Evolutionary conservation across 2,113 vertebrate species (phyloP).

Genomic region (Opisthocomus hoazin): DNA sequence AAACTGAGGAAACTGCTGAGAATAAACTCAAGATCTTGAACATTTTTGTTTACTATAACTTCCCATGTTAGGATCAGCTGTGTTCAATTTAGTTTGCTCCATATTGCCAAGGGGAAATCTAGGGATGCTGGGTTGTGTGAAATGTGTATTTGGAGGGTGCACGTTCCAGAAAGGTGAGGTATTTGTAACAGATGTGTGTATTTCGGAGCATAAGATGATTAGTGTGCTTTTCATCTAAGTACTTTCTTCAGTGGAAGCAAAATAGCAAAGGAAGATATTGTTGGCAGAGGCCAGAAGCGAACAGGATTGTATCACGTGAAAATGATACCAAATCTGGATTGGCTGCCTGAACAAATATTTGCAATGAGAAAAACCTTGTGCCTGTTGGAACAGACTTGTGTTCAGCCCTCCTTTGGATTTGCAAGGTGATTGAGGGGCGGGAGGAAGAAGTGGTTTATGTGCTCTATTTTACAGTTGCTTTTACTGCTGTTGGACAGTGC

Average conservation of each 20-base stretch:
- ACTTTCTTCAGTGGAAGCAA: not conserved
- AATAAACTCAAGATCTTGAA: not conserved
- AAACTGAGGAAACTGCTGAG: not conserved
- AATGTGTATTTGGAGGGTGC: not conserved
- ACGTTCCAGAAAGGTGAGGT: not conserved
- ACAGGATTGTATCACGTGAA: not conserved
- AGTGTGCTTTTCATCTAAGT: not conserved
- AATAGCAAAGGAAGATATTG: not conserved
- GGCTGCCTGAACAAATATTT: slow-evolving; percentile 2
- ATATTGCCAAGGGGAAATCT: not conserved
- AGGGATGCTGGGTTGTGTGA: not conserved
- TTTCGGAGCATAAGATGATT: not conserved
- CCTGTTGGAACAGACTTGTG: not conserved
- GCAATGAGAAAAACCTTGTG: not conserved
- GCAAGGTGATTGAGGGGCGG: not conserved
- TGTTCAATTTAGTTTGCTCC: not conserved
- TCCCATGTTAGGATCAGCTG: not conserved
- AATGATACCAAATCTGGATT: not conserved
- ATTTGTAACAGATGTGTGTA: not conserved
- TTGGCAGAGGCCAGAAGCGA: not conserved
- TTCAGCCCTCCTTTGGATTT: not conserved
- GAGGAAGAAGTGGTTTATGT: not conserved
- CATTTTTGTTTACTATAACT: not conserved
- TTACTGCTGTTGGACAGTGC: not conserved
- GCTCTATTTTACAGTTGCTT: not conserved